phyloP scores from a whole-genome alignment of 2,888 invertebrate genomes.

The Eumerus sabulonum region DNA sequence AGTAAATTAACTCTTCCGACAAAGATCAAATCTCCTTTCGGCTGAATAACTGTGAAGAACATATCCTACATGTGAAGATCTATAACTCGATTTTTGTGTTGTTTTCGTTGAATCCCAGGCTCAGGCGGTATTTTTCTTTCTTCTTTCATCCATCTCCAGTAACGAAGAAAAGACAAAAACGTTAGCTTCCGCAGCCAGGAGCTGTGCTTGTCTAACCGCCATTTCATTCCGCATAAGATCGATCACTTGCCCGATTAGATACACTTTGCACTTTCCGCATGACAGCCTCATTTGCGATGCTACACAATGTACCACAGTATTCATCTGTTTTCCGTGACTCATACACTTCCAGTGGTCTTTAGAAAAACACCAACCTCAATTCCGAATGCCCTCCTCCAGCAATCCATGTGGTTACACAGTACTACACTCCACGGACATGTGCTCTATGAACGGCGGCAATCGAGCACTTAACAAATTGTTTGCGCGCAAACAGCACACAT shows the following conservation, averaged over 20 bases:
- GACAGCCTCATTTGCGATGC: slow-evolving; percentile 49
- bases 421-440: slow-evolving; percentile 7
- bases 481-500: slow-evolving; percentile 26
- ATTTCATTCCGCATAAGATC: slow-evolving; percentile 55
- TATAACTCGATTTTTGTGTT: too few species aligned
- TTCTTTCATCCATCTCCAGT: slow-evolving; percentile 21
- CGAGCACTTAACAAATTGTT: slow-evolving; percentile 43
- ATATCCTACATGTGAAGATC: too few species aligned
- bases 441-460: slow-evolving; percentile 47
- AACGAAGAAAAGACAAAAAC: slow-evolving; percentile 22
- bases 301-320: slow-evolving; percentile 29
- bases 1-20: too few species aligned
- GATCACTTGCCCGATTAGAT: slow-evolving; percentile 58
- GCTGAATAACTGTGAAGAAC: too few species aligned
- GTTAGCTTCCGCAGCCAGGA: slow-evolving; percentile 21
- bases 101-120: too few species aligned
- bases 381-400: not conserved
- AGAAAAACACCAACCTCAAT: slow-evolving; percentile 17
- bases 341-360: slow-evolving; percentile 2
- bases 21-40: too few species aligned
- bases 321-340: slow-evolving; percentile 17
- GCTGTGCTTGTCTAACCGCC: slow-evolving; percentile 37
- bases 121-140: slow-evolving; percentile 21
- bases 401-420: too few species aligned
- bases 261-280: slow-evolving; percentile 62